Evolutionary conservation across 2,113 vertebrate species (phyloP).

Genomic region (Sialia sialis): DNA sequence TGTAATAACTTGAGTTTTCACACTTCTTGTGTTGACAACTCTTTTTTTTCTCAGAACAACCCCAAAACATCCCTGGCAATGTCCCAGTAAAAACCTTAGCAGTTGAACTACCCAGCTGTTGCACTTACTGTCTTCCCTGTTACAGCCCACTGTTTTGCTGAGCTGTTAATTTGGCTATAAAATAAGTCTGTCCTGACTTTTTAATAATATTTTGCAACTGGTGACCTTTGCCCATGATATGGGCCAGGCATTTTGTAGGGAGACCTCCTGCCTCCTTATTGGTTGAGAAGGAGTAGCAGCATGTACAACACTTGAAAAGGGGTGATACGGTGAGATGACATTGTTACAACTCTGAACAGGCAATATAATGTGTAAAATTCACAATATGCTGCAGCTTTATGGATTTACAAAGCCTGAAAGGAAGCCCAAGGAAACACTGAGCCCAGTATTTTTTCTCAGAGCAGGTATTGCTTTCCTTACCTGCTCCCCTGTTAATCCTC

Average conservation of each 20-base stretch:
- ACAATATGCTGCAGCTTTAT: not conserved
- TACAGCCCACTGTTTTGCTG: not conserved
- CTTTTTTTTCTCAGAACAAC: not conserved
- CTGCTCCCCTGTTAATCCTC: not conserved
- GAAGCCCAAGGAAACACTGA: not conserved
- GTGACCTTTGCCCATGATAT: not conserved
- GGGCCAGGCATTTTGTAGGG: not conserved
- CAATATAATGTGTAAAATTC: not conserved
- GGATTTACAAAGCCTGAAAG: not conserved
- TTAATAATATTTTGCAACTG: not conserved
- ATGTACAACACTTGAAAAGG: not conserved
- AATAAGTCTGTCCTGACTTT: not conserved
- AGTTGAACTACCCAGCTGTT: not conserved
- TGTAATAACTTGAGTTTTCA: not conserved
- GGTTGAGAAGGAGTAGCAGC: not conserved
- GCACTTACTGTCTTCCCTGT: not conserved
- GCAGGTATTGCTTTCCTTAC: not conserved
- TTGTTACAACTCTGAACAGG: not conserved
- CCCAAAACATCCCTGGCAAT: not conserved
- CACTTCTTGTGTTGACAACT: not conserved
- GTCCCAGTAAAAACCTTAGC: not conserved
- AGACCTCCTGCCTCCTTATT: not conserved
- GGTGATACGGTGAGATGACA: not conserved
- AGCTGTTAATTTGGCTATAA: constrained; percentile 5
- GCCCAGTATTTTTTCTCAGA: not conserved